phyloP scores from a whole-genome alignment of 30 jellyfish, hydroid and myxozoan genomes.

The Hydractinia symbiolongicarpus region DNA sequence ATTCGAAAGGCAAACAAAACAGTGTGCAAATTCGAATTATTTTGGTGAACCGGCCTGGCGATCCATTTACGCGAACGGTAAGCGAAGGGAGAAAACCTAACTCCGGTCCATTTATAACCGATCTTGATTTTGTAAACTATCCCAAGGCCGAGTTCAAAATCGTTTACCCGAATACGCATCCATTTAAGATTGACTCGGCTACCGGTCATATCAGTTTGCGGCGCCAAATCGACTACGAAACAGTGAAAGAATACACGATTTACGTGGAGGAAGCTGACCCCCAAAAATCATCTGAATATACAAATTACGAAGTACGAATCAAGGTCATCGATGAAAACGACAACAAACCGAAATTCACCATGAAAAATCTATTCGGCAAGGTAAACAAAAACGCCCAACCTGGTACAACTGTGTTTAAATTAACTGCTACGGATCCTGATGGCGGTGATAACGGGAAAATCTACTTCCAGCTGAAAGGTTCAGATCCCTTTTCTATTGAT shows the following conservation, averaged over 20 bases:
- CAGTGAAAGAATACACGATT: conserved; percentile 42
- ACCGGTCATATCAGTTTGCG: conserved; percentile 55
- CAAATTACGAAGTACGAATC: conserved; percentile 54
- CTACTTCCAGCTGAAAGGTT: conserved; percentile 51
- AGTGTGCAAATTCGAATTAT: conserved; percentile 56
- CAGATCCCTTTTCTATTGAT: conserved; percentile 79
- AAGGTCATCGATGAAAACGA: conserved; percentile 71
- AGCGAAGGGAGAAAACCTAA: conserved; percentile 52
- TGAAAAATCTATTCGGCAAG: conserved; percentile 51
- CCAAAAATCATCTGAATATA: conserved; percentile 38
- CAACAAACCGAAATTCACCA: conserved; percentile 70
- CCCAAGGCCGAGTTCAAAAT: conserved; percentile 60
- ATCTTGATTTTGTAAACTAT: conserved; percentile 54
- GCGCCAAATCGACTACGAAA: conserved; percentile 56
- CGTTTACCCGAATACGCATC: conserved; percentile 69
- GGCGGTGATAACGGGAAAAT: conserved; percentile 89
- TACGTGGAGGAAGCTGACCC: conserved; percentile 62
- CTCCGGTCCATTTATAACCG: conserved; percentile 40
- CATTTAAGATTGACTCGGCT: conserved; percentile 49
- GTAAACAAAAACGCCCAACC: conserved; percentile 93
- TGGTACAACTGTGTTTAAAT: conserved; percentile 76
- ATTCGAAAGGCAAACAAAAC: conserved; percentile 44
- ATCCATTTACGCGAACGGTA: conserved; percentile 33
- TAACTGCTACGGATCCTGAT: conserved; percentile 72
- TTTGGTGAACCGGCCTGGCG: conserved; percentile 76